These are phyloP conservation scores for Maniola hyperantus DNA, from an alignment of 2,888 invertebrate species.

Conservation along the genomic window DNA sequence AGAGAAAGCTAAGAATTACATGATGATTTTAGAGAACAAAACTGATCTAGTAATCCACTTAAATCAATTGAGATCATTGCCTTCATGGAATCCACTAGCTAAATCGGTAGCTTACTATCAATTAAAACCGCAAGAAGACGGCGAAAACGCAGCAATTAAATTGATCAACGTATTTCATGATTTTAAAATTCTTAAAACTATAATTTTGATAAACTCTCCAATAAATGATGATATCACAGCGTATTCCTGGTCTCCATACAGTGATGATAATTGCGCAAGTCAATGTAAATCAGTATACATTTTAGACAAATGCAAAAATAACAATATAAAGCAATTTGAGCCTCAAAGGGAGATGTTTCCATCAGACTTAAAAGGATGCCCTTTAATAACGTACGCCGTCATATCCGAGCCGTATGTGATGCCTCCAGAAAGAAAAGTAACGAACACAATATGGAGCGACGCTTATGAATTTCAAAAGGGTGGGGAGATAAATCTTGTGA, in stretches of 20 bases:
- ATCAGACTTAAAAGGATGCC: constrained; percentile 68
- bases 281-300: constrained; percentile 66
- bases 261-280: constrained; percentile 68
- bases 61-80: constrained; percentile 71
- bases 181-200: constrained; percentile 67
- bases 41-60: constrained; percentile 72
- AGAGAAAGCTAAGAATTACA: constrained; percentile 80
- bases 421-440: constrained; percentile 61
- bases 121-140: constrained; percentile 56
- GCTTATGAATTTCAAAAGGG: constrained; percentile 67
- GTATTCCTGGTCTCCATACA: constrained; percentile 75
- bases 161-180: constrained; percentile 70
- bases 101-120: constrained; percentile 75
- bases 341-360: constrained; percentile 67
- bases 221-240: constrained; percentile 61
- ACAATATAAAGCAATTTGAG: constrained; percentile 55
- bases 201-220: constrained; percentile 66
- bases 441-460: constrained; percentile 55
- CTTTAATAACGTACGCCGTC: constrained; percentile 67
- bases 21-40: constrained; percentile 78
- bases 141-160: constrained; percentile 56
- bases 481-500: constrained; percentile 73
- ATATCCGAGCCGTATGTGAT: constrained; percentile 77
- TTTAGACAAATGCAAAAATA: constrained; percentile 67
- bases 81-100: constrained; percentile 80